Evolutionary conservation across 2,888 invertebrate genomes (phyloP).

Genomic region (Hymenopus coronatus): DNA sequence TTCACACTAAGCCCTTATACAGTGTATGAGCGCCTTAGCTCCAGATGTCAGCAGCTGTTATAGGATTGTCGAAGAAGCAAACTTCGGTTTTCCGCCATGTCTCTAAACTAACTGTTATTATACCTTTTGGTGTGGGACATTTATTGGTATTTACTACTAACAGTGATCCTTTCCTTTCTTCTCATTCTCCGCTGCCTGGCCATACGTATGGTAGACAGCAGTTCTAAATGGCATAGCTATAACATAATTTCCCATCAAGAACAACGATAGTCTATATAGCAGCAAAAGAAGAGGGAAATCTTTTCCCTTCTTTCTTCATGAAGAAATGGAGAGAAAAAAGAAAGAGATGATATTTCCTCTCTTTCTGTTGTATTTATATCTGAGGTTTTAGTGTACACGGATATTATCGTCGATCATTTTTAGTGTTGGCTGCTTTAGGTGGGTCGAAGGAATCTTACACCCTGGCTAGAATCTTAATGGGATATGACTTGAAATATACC

Average conservation of each 20-base stretch:
- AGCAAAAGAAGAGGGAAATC: not conserved
- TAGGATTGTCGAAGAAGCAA: constrained; percentile 26
- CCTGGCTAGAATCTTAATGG: not conserved
- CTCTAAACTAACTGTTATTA: constrained; percentile 32
- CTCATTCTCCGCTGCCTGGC: not conserved
- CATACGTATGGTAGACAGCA: constrained; percentile 8
- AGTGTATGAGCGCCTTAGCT: not conserved
- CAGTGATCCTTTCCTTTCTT: constrained; percentile 23
- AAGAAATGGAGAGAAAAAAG: not conserved
- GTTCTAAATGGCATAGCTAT: constrained; percentile 29
- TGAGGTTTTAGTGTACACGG: not conserved
- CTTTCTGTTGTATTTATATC: not conserved
- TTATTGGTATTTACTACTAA: constrained; percentile 34
- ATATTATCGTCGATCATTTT: not conserved
- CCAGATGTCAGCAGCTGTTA: constrained; percentile 14
- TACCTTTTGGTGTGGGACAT: constrained; percentile 32
- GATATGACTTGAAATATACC: not conserved
- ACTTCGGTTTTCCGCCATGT: constrained; percentile 18
- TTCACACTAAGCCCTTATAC: not conserved
- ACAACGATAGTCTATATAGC: constrained; percentile 18
- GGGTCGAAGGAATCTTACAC: not conserved
- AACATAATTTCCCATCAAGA: constrained; percentile 28
- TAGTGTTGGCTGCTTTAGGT: not conserved
- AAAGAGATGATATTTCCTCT: not conserved
- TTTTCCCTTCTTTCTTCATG: constrained; percentile 3